A percentile compares a stretch with the other conserved stretches of the same genome.
phyloP scores from a whole-genome alignment of 2,113 vertebrate genomes.

The Rissa tridactyla region DNA sequence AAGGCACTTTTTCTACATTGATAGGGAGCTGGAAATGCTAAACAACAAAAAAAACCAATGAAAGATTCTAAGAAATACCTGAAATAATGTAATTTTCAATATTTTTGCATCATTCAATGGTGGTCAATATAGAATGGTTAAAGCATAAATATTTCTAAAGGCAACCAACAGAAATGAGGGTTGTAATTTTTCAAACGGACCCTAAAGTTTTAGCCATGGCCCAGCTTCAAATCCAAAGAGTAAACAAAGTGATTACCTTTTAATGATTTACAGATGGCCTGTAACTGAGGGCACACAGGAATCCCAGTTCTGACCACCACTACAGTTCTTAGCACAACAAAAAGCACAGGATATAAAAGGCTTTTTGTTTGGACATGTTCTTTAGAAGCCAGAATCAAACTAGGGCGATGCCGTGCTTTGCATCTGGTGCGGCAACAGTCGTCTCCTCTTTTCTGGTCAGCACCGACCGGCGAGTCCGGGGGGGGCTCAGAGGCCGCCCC shows the following conservation, averaged over 20 bases:
- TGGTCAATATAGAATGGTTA: fast-evolving
- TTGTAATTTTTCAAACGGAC: background rate
- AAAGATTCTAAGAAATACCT: background rate
- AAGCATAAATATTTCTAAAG: background rate
- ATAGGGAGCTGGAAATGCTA: background rate
- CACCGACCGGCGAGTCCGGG: fast-evolving
- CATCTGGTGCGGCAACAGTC: background rate
- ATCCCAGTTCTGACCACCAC: background rate
- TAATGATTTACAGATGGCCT: background rate
- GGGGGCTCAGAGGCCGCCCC: background rate
- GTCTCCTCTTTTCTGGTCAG: fast-evolving
- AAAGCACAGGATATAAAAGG: fast-evolving
- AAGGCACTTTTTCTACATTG: background rate
- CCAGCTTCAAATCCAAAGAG: background rate
- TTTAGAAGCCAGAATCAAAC: background rate
- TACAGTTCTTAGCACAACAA: background rate
- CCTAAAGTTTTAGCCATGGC: background rate
- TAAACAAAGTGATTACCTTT: background rate
- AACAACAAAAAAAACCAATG: background rate
- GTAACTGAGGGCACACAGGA: background rate
- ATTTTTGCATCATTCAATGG: background rate
- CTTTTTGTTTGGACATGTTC: background rate
- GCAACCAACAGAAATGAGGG: background rate
- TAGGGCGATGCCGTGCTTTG: background rate
- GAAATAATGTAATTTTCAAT: background rate